Conservation (phyloP, 1,140 invertebrate genomes). For the Stegodyphus dumicola region DNA sequence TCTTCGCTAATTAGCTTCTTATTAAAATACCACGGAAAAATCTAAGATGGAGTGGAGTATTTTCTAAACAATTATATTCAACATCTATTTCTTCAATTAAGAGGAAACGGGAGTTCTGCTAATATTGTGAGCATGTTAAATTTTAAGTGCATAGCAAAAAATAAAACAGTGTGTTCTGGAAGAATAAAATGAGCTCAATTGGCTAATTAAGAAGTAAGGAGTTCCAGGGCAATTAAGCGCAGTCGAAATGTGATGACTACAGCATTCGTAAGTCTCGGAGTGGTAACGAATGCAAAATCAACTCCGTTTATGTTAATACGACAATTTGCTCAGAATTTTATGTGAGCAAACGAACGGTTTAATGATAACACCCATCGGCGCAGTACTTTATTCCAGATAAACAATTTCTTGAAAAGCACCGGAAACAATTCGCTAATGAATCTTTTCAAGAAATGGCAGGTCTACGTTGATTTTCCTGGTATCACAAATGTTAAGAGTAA, state of each 20-base stretch:
- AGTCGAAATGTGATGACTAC: not conserved
- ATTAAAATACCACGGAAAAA: too few relatives aligned
- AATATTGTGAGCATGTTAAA: too few relatives aligned
- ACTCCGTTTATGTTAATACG: conserved; percentile 46
- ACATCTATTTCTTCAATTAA: too few relatives aligned
- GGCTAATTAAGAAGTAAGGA: conserved; percentile 45
- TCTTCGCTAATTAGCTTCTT: too few relatives aligned
- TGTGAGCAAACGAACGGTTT: conserved; percentile 23
- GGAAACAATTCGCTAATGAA: conserved; percentile 49
- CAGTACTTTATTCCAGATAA: not conserved
- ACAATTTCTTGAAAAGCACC: conserved; percentile 30
- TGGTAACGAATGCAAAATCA: conserved; percentile 38
- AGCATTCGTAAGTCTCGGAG: too few relatives aligned
- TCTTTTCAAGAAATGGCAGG: conserved; percentile 12
- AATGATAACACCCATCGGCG: conserved; percentile 42
- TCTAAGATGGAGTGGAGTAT: too few relatives aligned
- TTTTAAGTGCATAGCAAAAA: too few relatives aligned
- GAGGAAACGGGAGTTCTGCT: too few relatives aligned
- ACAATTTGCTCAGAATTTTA: conserved; percentile 50
- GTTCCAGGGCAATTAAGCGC: conserved; percentile 1
- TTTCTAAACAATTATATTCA: too few relatives aligned
- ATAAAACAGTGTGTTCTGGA: not conserved
- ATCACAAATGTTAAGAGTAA: conserved; percentile 22
- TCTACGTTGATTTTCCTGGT: conserved; percentile 15
- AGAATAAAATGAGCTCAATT: conserved; percentile 23